Evolutionary conservation across 2,888 invertebrate species (phyloP), one percentile per base, ranked within the genome.

Genomic region (Allophyes oxyacanthae): DNA sequence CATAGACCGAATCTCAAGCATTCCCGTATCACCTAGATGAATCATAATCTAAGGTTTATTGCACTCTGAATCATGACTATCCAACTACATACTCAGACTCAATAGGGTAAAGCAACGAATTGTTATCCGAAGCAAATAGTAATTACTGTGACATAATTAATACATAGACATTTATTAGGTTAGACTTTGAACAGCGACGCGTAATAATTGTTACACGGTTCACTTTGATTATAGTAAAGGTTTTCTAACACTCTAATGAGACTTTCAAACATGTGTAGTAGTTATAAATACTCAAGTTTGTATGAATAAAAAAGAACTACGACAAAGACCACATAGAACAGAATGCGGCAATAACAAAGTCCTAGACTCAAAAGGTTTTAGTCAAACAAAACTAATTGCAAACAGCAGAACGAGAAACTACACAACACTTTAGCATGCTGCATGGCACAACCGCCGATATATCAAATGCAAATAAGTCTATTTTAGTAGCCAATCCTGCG

Each of bases 1-100:
- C 41, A 46, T 46, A 48, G 32, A 61, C 63, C 51, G 38, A 60
- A 58, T 53, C 55, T 58, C 41, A 60, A 41, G 53, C 52, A 61
- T 67, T 65, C 66, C 60, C 37, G 43, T 65, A 61, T 67, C 58
- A 64, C 70, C 61, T 65, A 70, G 71, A 77, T 88, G 87, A 88
- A 72, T 88, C 86, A 86, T 75, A 77, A 75, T 72, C 79, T 73
- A 79, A 77, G 85, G 90, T 87, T 88, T 87, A 86, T 85, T 89
- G 88, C 86, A 77, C 89, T 84, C 83, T 82, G 83, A 87, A 79
- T 84, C 84, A 85, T 77, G 83, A 81, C 59, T 76, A 55, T 79
- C 82, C 78, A 76, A 73, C 66, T 72, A 57, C 14, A 38, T 46
- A 60, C 43, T 54, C 7, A 33, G 52, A 37, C 48, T 45, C 51